Conservation (phyloP, 2,888 invertebrate species). For the Cecidostiba fungosa region DNA sequence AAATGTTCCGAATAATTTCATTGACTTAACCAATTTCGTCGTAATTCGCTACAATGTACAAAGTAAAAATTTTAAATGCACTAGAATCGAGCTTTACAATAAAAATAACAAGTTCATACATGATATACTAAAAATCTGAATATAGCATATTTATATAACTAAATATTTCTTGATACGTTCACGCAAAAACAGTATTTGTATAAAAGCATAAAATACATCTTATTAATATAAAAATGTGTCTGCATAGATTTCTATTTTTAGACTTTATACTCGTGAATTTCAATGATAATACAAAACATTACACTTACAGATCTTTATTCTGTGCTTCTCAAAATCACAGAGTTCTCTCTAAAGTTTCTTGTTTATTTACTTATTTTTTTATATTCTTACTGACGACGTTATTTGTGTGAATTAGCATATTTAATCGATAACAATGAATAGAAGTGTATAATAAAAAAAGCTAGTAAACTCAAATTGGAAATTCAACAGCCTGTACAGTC, state of each 20-base stretch:
- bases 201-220: constrained; percentile 52
- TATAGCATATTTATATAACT: constrained; percentile 33
- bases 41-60: neutral
- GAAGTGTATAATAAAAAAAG: constrained; percentile 66
- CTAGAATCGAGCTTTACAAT: constrained; percentile 49
- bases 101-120: constrained; percentile 65
- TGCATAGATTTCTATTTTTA: constrained; percentile 4
- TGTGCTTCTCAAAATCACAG: constrained; percentile 46
- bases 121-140: constrained; percentile 54
- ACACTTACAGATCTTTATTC: constrained; percentile 34
- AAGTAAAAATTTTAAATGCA: constrained; percentile 19
- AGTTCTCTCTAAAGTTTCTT: constrained; percentile 34
- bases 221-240: constrained; percentile 50
- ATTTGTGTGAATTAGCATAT: constrained; percentile 42
- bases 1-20: neutral
- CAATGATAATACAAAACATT: constrained; percentile 37
- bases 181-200: constrained; percentile 55
- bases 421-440: constrained; percentile 62
- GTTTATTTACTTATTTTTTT: neutral
- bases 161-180: constrained; percentile 42
- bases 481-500: constrained; percentile 69
- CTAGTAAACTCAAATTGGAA: constrained; percentile 65
- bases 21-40: neutral
- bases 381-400: constrained; percentile 52
- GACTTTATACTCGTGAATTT: constrained; percentile 41